Conservation (phyloP, 2,888 invertebrate species). For the Papilio protenor region DNA sequence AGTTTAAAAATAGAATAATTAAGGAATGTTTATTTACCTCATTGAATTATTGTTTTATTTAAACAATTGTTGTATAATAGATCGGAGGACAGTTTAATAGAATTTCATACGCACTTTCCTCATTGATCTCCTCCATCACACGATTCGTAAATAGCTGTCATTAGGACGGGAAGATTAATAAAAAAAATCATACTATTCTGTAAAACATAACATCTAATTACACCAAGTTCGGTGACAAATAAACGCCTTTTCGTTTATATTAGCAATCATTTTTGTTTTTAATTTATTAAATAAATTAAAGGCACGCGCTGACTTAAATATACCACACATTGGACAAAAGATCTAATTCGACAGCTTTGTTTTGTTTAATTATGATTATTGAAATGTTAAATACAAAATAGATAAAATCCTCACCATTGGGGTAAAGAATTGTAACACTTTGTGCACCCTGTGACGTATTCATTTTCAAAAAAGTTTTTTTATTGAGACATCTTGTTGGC, state of each 20-base stretch:
- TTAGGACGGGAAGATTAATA: slow-evolving; percentile 1
- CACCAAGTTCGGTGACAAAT: not conserved
- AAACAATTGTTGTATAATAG: not conserved
- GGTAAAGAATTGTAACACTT: not conserved
- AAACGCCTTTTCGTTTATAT: slow-evolving; percentile 9
- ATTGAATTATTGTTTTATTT: not conserved
- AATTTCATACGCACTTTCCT: not conserved
- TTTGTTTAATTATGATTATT: not conserved
- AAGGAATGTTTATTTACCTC: slow-evolving; percentile 28
- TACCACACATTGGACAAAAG: not conserved
- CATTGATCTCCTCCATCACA: not conserved
- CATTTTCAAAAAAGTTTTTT: not conserved
- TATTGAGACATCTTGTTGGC: too few relatives aligned
- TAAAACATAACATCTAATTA: not conserved
- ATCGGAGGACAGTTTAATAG: not conserved
- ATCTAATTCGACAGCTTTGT: not conserved
- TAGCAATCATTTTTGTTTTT: slow-evolving; percentile 1
- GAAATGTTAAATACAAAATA: not conserved
- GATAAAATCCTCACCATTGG: not conserved
- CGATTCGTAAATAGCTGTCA: not conserved
- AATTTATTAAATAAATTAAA: slow-evolving; percentile 8
- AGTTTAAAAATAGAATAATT: slow-evolving; percentile 2
- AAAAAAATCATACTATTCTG: not conserved
- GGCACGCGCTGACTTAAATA: slow-evolving; percentile 1
- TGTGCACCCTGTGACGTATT: not conserved